Evolutionary conservation across 2,888 invertebrate species (phyloP), one percentile per base, ranked within the genome.

Genomic region (Spialia ferax): DNA sequence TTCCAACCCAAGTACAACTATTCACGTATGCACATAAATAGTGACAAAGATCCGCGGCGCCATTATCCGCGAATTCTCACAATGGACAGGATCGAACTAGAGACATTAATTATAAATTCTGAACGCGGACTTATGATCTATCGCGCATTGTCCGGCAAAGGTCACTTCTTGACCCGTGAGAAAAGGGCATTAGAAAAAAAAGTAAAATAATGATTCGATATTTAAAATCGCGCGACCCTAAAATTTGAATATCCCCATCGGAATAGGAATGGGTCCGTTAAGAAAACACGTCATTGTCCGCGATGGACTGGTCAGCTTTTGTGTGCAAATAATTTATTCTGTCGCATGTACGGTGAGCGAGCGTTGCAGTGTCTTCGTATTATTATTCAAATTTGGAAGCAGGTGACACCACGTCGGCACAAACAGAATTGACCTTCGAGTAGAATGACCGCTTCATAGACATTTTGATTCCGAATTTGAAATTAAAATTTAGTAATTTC

Each of bases 111-210:
- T 93, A 93, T 91, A 89, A 92, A 89, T 90, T 86, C 86, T 85
- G 82, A 76, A 83, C 86, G 84, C 83, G 78, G 78, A 73, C 80
- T 81, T 81, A 84, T 85, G 84, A 87, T 86, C 83, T 83, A 82
- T 82, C 78, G 79, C 69, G 77, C 72, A 85, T 88, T 89, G 89
- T 90, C 85, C 86, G 71, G 75, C 76, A 86, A 81, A 91, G 93
- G 93, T 93, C 93, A 91, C 75, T 80, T 86, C 84, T 90, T 90
- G 90, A 92, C 92, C 91, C 93, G 93, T 93, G 93, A 93, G 93
- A 93, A 93, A 86, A 81, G 83, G 78, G 77, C 77, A 77, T 74
- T 71, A 74, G 74, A 79, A 80, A 81, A 84, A 75, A 75, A 70
- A 70, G 69, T 74, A 81, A 83, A 83, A 83, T 79, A 82, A 81